Evolutionary conservation across 2,797 vertebrate genomes (phyloP).

Genomic region (Trematomus bernacchii): DNA sequence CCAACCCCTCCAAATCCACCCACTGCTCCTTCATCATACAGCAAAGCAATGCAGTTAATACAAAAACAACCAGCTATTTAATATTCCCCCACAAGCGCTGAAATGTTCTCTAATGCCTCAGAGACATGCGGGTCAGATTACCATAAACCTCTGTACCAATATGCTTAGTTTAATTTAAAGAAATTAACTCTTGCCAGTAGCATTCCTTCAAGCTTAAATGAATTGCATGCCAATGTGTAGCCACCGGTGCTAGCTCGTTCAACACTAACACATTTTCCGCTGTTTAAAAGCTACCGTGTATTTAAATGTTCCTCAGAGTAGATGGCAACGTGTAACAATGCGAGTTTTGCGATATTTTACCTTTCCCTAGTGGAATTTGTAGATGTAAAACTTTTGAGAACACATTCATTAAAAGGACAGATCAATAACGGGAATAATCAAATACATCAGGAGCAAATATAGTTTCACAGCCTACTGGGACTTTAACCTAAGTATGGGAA

Average conservation of each 20-base stretch:
- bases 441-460: constrained; percentile 43
- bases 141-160: constrained; percentile 84
- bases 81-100: constrained; percentile 71
- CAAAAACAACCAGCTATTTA: constrained; percentile 71
- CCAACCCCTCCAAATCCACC: constrained; percentile 45
- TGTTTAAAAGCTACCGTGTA: constrained; percentile 71
- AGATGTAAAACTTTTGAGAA: constrained; percentile 63
- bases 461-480: constrained; percentile 15
- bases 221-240: constrained; percentile 73
- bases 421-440: constrained; percentile 53
- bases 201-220: constrained; percentile 79
- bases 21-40: constrained; percentile 56
- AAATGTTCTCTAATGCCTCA: constrained; percentile 67
- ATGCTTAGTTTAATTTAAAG: constrained; percentile 85
- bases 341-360: constrained; percentile 73
- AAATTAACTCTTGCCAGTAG: constrained; percentile 86
- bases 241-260: constrained; percentile 59
- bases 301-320: constrained; percentile 79
- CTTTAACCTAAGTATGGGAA: not conserved
- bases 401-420: constrained; percentile 45
- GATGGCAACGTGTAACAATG: constrained; percentile 73
- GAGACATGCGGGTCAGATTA: constrained; percentile 83
- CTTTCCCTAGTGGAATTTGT: constrained; percentile 70
- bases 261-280: constrained; percentile 50
- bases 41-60: constrained; percentile 72